Evolutionary conservation across 2,113 vertebrate species (phyloP).

Genomic region (Syrrhaptes paradoxus): DNA sequence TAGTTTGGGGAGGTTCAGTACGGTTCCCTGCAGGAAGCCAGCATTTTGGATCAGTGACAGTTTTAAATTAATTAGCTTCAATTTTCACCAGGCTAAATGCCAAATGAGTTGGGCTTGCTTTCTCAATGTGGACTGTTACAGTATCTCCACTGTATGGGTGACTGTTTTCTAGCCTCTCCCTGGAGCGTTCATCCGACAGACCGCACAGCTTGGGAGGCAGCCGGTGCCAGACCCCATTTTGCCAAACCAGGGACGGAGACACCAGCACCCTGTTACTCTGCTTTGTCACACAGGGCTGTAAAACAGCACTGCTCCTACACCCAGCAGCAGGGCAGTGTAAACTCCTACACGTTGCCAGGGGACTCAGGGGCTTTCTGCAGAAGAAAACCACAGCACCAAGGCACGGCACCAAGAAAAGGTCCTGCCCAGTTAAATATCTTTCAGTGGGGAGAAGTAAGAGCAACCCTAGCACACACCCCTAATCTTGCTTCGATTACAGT

Average conservation of each 20-base stretch:
- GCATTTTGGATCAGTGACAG: background rate
- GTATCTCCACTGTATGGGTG: too few relatives aligned
- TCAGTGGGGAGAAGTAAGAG: background rate
- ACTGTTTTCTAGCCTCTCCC: background rate
- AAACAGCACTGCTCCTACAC: rapidly evolving
- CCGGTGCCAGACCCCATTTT: background rate
- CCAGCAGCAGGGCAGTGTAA: background rate
- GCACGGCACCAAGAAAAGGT: background rate
- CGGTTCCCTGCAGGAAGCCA: background rate
- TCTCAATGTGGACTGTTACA: background rate
- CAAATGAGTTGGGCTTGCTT: background rate
- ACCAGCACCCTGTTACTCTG: rapidly evolving
- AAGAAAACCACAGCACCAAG: background rate
- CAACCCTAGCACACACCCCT: background rate
- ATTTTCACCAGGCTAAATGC: background rate
- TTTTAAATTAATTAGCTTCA: background rate
- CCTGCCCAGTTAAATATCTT: background rate
- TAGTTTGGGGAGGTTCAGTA: background rate
- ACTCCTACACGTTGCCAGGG: background rate
- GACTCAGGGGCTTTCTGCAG: background rate
- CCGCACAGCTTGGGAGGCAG: background rate
- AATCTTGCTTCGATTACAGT: background rate
- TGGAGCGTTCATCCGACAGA: background rate
- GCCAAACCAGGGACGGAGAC: background rate
- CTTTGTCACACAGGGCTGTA: background rate